Base-by-base conservation (phyloP, 1,140 invertebrate species). In the Galendromus occidentalis region DNA sequence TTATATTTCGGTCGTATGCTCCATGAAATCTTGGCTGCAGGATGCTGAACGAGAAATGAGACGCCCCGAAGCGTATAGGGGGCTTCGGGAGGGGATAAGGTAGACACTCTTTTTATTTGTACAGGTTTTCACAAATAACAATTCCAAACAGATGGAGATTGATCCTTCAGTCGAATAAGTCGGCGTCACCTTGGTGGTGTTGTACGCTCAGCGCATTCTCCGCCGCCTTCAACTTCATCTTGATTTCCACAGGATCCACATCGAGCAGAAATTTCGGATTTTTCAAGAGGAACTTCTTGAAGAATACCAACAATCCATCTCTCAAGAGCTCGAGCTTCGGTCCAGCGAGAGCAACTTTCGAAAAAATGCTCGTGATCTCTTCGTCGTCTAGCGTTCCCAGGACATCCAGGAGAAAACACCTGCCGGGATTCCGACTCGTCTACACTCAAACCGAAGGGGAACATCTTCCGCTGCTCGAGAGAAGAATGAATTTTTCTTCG, bases 241-340 rank as follows among this genome's bases (percentile, higher is more conserved):
- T 18, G 9, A 71, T 42, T 45, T 69, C 70, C 17, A 64, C 20
- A 1, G 64, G 42, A 44, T 68, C 65, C 12, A 59, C 64, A 1
- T 42, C 45, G 1, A 67, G 65, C 17, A 68, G 67, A 29, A 71
- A 71, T 6, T 67, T 55, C 39, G 70, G 70, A 47, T 85, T 85
- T 72, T 81, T 82, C 1, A 86, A 68, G 0, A 89, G 71, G 71
- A 89, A 89, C 75, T 87, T 85, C 72, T 82, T 83, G 71, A 91
- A 82, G 71, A 91, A 90, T 7, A 90, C 75, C 65, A 81, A 74
- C 0, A 90, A 72, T 67, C 85, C 85, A 75, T 89, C 86, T 51
- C 83, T 76, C 68, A 90, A 84, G 70, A 82, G 76, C 70, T 83
- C 80, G 2, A 88, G 76, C 72, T 86, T 84, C 1, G 82, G 78